Conservation (phyloP, 2,113 vertebrate species). For the Myodes glareolus region DNA sequence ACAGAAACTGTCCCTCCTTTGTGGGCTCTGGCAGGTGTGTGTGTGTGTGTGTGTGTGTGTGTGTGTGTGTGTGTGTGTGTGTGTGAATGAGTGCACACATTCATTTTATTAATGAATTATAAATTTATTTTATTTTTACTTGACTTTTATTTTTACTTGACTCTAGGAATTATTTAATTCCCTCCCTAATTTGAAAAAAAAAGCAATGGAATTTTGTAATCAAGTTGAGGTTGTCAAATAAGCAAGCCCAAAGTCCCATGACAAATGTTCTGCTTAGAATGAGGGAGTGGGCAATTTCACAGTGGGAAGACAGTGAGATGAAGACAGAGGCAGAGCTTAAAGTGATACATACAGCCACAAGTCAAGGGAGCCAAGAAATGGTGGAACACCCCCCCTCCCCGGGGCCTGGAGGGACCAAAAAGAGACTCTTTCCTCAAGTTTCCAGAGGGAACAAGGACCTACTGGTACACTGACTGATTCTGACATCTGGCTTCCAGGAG, state of each 20-base stretch:
- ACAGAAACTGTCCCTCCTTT: background rate
- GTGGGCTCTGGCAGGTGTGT: background rate
- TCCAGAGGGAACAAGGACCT: background rate
- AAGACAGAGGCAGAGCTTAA: background rate
- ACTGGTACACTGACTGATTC: background rate
- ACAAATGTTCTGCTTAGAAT: background rate
- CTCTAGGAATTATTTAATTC: background rate
- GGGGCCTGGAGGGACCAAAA: background rate
- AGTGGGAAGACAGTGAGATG: background rate
- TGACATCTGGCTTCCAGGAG: background rate
- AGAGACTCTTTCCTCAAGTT: background rate
- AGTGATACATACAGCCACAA: background rate
- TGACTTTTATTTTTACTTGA: background rate
- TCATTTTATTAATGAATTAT: background rate
- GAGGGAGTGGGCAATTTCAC: no score
- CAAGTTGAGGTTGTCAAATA: background rate
- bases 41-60: background rate
- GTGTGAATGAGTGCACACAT: background rate
- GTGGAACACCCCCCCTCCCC: no score
- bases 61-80: background rate
- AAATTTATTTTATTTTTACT: background rate
- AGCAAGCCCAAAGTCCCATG: background rate
- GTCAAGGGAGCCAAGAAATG: background rate
- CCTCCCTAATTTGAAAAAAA: background rate
- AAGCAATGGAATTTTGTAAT: background rate